Percentiles rank a stretch among this genome's conserved stretches.
Conservation (phyloP, 2,888 invertebrate species). For the Drosophila setosimentum region DNA sequence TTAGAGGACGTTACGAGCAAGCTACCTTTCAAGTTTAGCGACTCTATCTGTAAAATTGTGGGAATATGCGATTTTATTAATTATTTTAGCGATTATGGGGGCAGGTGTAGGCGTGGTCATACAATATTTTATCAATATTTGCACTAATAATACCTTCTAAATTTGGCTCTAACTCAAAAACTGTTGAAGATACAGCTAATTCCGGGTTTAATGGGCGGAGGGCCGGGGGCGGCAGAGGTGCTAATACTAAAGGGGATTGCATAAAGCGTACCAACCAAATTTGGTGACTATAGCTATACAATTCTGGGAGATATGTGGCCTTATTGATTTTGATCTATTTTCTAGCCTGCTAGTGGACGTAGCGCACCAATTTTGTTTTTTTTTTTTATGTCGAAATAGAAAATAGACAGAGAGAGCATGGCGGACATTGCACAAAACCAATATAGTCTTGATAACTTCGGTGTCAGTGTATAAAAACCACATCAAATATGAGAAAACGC, state of each 20-base stretch:
- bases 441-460: background rate
- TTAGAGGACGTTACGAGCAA: background rate
- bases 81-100: background rate
- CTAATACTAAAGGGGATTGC: background rate
- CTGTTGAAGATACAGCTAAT: background rate
- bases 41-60: background rate
- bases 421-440: background rate
- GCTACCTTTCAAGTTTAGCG: background rate
- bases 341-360: background rate
- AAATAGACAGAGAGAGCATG: too few relatives aligned
- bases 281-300: background rate
- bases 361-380: background rate
- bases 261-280: background rate
- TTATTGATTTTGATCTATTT: background rate
- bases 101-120: background rate
- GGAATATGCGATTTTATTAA: background rate
- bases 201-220: background rate
- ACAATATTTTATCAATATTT: background rate
- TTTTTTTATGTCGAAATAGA: too few relatives aligned
- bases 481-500: slow-evolving; percentile 18
- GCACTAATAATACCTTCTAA: background rate
- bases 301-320: background rate
- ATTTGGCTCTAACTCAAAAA: background rate
- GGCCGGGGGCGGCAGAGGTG: background rate
- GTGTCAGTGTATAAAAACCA: background rate